These are phyloP conservation scores for Pegoplata infirma DNA, from an alignment of 2,888 invertebrate species.

Conservation along the genomic window DNA sequence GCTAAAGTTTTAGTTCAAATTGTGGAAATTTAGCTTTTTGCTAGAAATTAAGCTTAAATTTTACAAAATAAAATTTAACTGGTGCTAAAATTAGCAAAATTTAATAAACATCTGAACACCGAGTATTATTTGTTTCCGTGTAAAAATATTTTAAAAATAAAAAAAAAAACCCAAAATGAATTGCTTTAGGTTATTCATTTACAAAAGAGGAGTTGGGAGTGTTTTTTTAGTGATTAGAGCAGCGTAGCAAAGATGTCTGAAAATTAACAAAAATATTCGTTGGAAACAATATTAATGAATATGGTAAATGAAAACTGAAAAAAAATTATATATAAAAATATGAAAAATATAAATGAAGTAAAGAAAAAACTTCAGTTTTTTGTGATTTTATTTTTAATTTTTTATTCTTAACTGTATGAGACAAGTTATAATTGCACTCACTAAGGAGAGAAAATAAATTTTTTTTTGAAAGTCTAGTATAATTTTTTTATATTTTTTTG, in stretches of 20 bases:
- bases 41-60: no score
- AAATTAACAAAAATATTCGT: slow-evolving; percentile 52
- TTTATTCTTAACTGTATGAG: slow-evolving; percentile 35
- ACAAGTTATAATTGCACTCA: slow-evolving; percentile 55
- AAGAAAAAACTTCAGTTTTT: neutral
- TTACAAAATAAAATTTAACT: no score
- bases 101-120: no score
- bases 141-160: neutral
- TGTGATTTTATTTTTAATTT: no score
- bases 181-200: neutral
- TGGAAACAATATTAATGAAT: slow-evolving; percentile 58
- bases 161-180: neutral
- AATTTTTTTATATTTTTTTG: neutral
- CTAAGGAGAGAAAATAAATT: neutral
- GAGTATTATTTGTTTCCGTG: no score
- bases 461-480: neutral
- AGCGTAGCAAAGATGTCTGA: slow-evolving; percentile 33
- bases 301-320: slow-evolving; percentile 39
- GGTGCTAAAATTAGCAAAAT: no score
- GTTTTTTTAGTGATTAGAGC: neutral
- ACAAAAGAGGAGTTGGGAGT: neutral
- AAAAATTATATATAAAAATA: neutral
- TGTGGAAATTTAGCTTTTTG: no score
- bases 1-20: no score
- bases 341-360: neutral